phyloP scores from a whole-genome alignment of 1,140 invertebrate species.

The Doryteuthis pealeii region DNA sequence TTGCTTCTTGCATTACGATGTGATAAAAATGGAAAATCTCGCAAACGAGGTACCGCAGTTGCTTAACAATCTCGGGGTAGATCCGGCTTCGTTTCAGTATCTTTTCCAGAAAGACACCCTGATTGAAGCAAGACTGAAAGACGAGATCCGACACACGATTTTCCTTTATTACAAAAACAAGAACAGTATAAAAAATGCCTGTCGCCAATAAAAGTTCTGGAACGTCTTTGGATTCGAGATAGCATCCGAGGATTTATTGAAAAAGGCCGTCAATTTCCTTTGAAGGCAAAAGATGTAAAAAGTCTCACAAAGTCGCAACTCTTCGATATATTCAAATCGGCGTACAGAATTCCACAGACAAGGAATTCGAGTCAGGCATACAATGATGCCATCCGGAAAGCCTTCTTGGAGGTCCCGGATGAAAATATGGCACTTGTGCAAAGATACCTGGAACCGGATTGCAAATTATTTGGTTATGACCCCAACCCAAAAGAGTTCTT shows the following conservation, averaged over 20 bases:
- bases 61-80: neutral
- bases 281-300: neutral
- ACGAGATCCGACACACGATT: neutral
- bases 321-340: neutral
- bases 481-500: neutral
- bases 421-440: neutral
- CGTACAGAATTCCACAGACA: neutral
- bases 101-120: neutral
- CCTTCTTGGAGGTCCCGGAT: neutral
- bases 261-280: neutral
- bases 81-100: slow-evolving; percentile 1
- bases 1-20: slow-evolving; percentile 17
- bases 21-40: slow-evolving; percentile 15
- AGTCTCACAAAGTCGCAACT: neutral
- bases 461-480: slow-evolving; percentile 11
- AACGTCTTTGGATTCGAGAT: neutral
- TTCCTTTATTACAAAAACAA: neutral
- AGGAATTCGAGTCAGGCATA: neutral
- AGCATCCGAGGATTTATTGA: neutral
- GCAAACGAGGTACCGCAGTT: slow-evolving; percentile 1
- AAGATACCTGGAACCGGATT: neutral
- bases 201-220: neutral
- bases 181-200: neutral
- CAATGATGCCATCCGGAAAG: neutral
- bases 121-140: neutral